Percentiles rank a stretch among this genome's conserved stretches.
Evolutionary conservation across 2,888 invertebrate genomes (phyloP).

Genomic region (Drosophila buzzatii): DNA sequence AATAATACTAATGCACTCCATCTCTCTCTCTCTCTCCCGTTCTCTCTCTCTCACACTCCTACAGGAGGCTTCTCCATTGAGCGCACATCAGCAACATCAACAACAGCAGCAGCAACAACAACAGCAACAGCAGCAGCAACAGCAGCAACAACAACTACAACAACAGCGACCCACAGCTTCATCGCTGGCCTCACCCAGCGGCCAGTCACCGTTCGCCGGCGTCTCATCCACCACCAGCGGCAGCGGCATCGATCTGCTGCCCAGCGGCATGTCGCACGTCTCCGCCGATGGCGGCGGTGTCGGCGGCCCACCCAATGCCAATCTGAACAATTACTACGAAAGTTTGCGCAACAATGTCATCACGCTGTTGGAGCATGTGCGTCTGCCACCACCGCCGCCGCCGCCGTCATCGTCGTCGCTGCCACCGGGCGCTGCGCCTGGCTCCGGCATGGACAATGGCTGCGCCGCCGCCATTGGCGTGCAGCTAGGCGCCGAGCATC

Average conservation of each 20-base stretch:
- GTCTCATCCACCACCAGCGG: constrained; percentile 69
- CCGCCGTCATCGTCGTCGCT: constrained; percentile 54
- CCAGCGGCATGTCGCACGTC: constrained; percentile 42
- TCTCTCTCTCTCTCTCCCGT: not conserved
- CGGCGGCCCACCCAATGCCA: constrained; percentile 84
- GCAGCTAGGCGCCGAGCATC: constrained; percentile 44
- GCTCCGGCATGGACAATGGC: constrained; percentile 38
- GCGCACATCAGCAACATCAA: constrained; percentile 77
- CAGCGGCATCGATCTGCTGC: constrained; percentile 19
- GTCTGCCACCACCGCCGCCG: constrained; percentile 88
- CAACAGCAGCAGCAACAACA: constrained; percentile 79
- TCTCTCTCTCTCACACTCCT: not conserved
- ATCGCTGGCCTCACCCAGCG: constrained; percentile 64
- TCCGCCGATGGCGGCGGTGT: constrained; percentile 20
- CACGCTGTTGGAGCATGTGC: constrained; percentile 94
- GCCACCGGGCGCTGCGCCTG: constrained; percentile 28
- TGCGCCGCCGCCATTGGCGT: constrained; percentile 27
- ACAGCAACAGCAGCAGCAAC: constrained; percentile 65
- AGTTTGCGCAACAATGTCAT: constrained; percentile 96
- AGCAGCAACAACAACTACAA: constrained; percentile 49
- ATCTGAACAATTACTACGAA: constrained; percentile 96
- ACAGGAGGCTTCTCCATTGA: constrained; percentile 84
- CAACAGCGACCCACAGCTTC: constrained; percentile 45
- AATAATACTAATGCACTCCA: constrained; percentile 18
- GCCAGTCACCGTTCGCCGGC: constrained; percentile 72